phyloP scores from a whole-genome alignment of 2,888 invertebrate species.

The Ophion slaviceki region DNA sequence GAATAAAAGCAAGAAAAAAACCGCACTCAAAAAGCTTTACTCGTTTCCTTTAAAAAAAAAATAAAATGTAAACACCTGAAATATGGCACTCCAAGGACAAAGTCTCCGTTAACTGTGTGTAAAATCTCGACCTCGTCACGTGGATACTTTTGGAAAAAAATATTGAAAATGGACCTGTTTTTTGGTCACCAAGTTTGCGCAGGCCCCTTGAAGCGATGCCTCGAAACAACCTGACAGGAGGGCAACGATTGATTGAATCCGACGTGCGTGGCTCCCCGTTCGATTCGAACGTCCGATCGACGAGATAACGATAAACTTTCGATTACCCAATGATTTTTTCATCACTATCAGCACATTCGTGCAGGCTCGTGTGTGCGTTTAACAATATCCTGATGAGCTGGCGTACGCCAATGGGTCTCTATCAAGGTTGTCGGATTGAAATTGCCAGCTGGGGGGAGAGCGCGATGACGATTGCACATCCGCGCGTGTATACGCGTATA shows the following conservation, averaged over 20 bases:
- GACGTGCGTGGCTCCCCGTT: neutral
- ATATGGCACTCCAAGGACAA: too few relatives aligned
- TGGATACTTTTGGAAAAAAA: too few relatives aligned
- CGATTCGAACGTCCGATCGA: neutral
- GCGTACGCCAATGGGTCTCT: slow-evolving; percentile 28
- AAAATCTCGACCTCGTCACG: too few relatives aligned
- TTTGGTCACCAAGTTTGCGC: too few relatives aligned
- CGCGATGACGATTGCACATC: slow-evolving; percentile 38
- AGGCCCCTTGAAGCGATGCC: too few relatives aligned
- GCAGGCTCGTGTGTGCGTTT: neutral
- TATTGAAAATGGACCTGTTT: too few relatives aligned
- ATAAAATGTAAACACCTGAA: too few relatives aligned
- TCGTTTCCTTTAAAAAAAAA: too few relatives aligned
- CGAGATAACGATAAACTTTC: slow-evolving; percentile 15
- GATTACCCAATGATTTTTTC: slow-evolving; percentile 9
- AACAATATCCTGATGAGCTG: too few relatives aligned
- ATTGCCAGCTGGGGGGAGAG: slow-evolving; percentile 26
- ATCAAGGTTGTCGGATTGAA: slow-evolving; percentile 61
- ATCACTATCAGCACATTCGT: neutral
- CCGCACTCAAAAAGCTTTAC: too few relatives aligned
- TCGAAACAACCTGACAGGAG: neutral
- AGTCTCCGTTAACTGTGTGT: too few relatives aligned
- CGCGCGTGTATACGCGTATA: slow-evolving; percentile 8
- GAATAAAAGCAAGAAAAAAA: too few relatives aligned
- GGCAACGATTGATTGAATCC: neutral